Evolutionary conservation across 2,888 invertebrate species (phyloP).

Genomic region (Phragmatobia fuliginosa): DNA sequence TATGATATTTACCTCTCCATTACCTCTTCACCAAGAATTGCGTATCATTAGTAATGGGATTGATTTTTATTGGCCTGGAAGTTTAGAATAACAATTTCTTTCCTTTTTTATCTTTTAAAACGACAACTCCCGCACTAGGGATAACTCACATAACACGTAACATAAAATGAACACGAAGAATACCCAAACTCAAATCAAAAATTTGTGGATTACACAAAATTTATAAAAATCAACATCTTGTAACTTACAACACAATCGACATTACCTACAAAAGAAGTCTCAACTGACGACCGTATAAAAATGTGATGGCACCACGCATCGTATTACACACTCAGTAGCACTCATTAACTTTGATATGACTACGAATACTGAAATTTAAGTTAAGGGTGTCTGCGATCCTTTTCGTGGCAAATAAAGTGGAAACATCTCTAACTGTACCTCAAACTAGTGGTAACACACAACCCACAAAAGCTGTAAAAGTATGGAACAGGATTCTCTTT

Average conservation of each 20-base stretch:
- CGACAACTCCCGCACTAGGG: too few relatives aligned
- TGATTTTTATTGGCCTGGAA: too few relatives aligned
- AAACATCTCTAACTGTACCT: too few relatives aligned
- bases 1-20: neutral
- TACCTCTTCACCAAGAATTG: neutral
- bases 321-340: slow-evolving; percentile 9
- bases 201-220: too few relatives aligned
- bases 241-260: slow-evolving; percentile 12
- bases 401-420: slow-evolving; percentile 1
- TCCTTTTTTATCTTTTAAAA: too few relatives aligned
- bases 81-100: too few relatives aligned
- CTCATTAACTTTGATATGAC: slow-evolving; percentile 16
- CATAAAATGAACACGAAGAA: too few relatives aligned
- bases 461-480: neutral
- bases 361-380: slow-evolving; percentile 7
- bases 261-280: slow-evolving; percentile 24
- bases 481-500: neutral
- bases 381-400: slow-evolving; percentile 8
- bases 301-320: slow-evolving; percentile 15
- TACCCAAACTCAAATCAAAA: too few relatives aligned
- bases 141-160: too few relatives aligned
- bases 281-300: slow-evolving; percentile 20
- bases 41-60: too few relatives aligned
- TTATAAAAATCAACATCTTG: neutral
- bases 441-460: too few relatives aligned